Evolutionary conservation across 2,888 invertebrate species (phyloP).

Genomic region (Drosophila atripex): DNA sequence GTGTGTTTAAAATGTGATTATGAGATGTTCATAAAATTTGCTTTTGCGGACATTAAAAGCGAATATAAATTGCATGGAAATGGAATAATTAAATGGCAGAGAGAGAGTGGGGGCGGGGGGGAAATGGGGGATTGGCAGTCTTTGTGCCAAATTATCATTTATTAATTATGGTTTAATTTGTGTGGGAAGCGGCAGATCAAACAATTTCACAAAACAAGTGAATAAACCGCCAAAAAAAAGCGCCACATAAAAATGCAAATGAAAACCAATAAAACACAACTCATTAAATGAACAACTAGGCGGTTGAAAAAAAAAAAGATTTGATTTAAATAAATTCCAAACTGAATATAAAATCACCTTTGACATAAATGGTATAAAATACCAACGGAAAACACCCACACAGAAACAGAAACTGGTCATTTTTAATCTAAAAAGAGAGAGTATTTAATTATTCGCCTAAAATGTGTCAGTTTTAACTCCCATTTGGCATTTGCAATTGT

Average conservation of each 20-base stretch:
- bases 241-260: slow-evolving; percentile 70
- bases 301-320: slow-evolving; percentile 49
- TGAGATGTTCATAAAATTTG: slow-evolving; percentile 65
- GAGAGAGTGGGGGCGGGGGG: neutral
- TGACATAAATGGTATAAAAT: slow-evolving; percentile 16
- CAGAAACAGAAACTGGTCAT: neutral
- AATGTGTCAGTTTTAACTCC: neutral
- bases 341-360: slow-evolving; percentile 8
- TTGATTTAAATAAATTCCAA: slow-evolving; percentile 1
- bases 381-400: slow-evolving; percentile 1
- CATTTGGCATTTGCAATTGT: slow-evolving; percentile 26
- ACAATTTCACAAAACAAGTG: slow-evolving; percentile 20
- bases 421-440: neutral
- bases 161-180: slow-evolving; percentile 76
- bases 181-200: slow-evolving; percentile 70
- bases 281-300: slow-evolving; percentile 72
- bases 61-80: slow-evolving; percentile 69
- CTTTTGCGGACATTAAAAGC: slow-evolving; percentile 60
- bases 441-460: neutral
- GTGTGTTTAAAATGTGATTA: slow-evolving; percentile 67
- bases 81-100: slow-evolving; percentile 46
- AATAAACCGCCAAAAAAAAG: neutral
- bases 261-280: slow-evolving; percentile 70
- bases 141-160: slow-evolving; percentile 61
- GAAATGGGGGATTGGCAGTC: neutral